A percentile compares a stretch with the other conserved stretches of the same genome.
Conservation (phyloP, 2,113 vertebrate species). For the Callopanchax toddi region DNA sequence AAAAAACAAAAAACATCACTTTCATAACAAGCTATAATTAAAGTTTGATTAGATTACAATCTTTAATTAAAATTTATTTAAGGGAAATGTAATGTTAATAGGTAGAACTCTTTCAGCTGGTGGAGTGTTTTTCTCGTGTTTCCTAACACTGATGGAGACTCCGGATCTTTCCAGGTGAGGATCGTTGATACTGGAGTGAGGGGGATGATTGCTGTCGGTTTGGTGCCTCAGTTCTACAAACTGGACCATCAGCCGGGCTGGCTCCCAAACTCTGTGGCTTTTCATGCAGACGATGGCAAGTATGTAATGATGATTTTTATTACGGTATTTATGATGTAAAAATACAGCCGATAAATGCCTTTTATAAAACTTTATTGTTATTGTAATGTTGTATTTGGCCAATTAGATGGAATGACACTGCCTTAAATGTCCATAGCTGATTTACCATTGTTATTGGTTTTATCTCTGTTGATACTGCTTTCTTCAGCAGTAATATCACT, state of each 20-base stretch:
- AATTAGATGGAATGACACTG: too few species aligned
- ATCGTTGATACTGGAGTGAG: conserved; percentile 92
- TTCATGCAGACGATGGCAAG: conserved; percentile 95
- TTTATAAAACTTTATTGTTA: too few species aligned
- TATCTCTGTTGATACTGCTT: too few species aligned
- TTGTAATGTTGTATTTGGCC: too few species aligned
- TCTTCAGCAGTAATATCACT: too few species aligned
- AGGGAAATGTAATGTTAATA: too few species aligned
- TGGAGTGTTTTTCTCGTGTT: neutral
- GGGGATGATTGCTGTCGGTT: conserved; percentile 92
- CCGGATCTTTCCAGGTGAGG: conserved; percentile 84
- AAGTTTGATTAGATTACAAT: neutral
- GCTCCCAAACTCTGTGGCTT: conserved; percentile 84
- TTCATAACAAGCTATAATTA: neutral
- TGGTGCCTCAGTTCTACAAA: conserved; percentile 92
- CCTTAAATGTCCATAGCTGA: too few species aligned
- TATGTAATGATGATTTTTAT: conserved; percentile 69
- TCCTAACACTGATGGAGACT: neutral
- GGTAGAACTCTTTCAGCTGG: too few species aligned
- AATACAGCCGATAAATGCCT: too few species aligned
- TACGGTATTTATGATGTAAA: too few species aligned
- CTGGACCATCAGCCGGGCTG: conserved; percentile 91
- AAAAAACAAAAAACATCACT: too few species aligned
- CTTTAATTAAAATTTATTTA: neutral
- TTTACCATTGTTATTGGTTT: too few species aligned